A percentile compares a stretch with the other conserved stretches of the same genome.
Evolutionary conservation across 2,113 vertebrate species (phyloP).

Genomic region (Peromyscus californicus): DNA sequence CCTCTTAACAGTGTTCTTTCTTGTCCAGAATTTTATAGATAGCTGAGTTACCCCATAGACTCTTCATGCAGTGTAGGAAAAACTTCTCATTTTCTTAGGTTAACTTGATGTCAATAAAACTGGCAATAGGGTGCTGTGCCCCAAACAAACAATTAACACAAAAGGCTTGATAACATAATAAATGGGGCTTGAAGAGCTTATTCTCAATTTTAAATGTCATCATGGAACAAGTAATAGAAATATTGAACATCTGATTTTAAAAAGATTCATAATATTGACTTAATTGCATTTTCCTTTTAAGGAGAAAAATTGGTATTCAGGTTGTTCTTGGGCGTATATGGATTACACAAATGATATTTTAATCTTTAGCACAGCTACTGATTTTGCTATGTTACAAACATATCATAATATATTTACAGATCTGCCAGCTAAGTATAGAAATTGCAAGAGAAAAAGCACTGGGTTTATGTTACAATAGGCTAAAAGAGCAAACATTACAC

Average conservation of each 20-base stretch:
- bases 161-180: conserved; percentile 80
- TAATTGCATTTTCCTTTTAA: conserved; percentile 75
- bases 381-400: conserved; percentile 79
- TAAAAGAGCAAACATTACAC: conserved; percentile 79
- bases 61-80: conserved; percentile 8
- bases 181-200: conserved; percentile 69
- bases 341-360: conserved; percentile 79
- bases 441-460: conserved; percentile 81
- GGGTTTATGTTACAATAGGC: conserved; percentile 78
- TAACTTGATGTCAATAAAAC: conserved; percentile 72
- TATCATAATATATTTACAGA: conserved; percentile 84
- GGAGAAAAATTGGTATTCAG: conserved; percentile 9
- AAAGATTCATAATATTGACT: conserved; percentile 65
- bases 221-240: conserved; percentile 66
- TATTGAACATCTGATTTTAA: conserved; percentile 67
- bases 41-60: not conserved
- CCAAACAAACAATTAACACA: conserved; percentile 77
- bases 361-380: conserved; percentile 81
- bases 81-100: conserved; percentile 71
- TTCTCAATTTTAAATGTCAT: conserved; percentile 64
- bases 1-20: conserved; percentile 3
- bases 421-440: conserved; percentile 83
- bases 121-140: conserved; percentile 72
- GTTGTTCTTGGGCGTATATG: conserved; percentile 71
- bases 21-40: conserved; percentile 18